Evolutionary conservation across 2,113 vertebrate species (phyloP), one percentile per base, ranked within the genome.

Genomic region (Scytalopus superciliaris): DNA sequence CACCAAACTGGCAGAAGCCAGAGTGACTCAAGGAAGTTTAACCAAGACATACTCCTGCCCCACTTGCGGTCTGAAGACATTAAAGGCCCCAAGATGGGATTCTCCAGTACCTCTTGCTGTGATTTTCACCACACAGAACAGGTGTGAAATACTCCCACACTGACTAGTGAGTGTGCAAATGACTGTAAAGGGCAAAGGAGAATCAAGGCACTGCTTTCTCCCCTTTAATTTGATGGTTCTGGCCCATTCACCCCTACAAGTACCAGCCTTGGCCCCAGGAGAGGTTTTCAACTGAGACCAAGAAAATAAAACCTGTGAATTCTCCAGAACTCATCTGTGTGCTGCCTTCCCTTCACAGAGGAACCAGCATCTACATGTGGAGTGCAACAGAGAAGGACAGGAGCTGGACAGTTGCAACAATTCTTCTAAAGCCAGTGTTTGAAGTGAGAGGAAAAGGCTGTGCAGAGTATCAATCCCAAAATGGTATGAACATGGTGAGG

Each of bases 311-410:
- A 39, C 5, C 25, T 49, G 2, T 5, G 42, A 68, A 56, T 14
- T 24, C 35, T 53, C n/a, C 53, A 80, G 14, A 11, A 24, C 10
- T 39, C 21, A 9, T 9, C 27, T 73, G 7, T 27, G 17, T 28
- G 37, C 63, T 92, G 24, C n/a, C 22, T 89, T 77, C 22, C n/a
- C 19, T 30, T 64, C 6, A 3, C 33, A 69, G 49, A 37, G 7
- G 14, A 50, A 35, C 14, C 13, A 33, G 19, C 9, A 14, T 37
- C 56, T 40, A 16, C 22, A 22, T n/a, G 14, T 0, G 0, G 8
- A 3, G 3, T 16, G 12, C 11, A 14, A 67, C 19, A 1, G 1
- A 27, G 19, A 19, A 60, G 15, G 27, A 56, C 21, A 52, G 53
- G 62, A 60, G 5, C 33, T 28, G 19, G 21, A 39, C 8, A 68